A percentile compares a stretch with the other conserved stretches of the same genome.
Evolutionary conservation across 1,140 invertebrate species (phyloP).

Genomic region (Caenorhabditis briggsae): DNA sequence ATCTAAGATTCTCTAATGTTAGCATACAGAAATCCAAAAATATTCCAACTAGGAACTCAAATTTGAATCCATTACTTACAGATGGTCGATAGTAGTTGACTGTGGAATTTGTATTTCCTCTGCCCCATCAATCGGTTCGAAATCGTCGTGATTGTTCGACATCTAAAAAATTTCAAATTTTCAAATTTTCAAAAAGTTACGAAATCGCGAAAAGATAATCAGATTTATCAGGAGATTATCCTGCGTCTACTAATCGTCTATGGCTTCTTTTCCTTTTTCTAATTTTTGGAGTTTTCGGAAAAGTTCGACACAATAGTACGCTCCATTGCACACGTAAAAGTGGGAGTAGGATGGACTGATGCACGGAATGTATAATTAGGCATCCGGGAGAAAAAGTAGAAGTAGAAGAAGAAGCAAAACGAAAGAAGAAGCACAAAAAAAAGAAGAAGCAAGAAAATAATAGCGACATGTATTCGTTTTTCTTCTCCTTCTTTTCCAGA

Average conservation of each 20-base stretch:
- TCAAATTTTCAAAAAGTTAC: not conserved
- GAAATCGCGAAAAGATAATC: not conserved
- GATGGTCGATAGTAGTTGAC: conserved; percentile 18
- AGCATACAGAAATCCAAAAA: too few relatives aligned
- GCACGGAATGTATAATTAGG: conserved; percentile 29
- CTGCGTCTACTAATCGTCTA: not conserved
- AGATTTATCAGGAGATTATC: conserved; percentile 3
- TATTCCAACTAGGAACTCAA: too few relatives aligned
- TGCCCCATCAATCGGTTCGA: conserved; percentile 27
- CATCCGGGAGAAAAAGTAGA: conserved; percentile 36
- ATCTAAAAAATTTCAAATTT: conserved; percentile 8
- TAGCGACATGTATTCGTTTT: not conserved
- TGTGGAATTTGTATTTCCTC: conserved; percentile 2
- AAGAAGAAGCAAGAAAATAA: conserved; percentile 34
- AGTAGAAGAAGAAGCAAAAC: conserved; percentile 40
- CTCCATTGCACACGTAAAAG: conserved; percentile 12
- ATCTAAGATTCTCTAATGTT: too few relatives aligned
- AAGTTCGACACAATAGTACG: conserved; percentile 31
- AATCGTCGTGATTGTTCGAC: conserved; percentile 40
- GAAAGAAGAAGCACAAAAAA: not conserved
- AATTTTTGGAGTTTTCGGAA: not conserved
- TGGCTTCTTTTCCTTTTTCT: not conserved
- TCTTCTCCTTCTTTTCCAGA: not conserved
- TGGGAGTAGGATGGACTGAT: conserved; percentile 45
- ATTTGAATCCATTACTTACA: not conserved